phyloP scores from a whole-genome alignment of 2,888 invertebrate genomes.

The Lithophane socia region DNA sequence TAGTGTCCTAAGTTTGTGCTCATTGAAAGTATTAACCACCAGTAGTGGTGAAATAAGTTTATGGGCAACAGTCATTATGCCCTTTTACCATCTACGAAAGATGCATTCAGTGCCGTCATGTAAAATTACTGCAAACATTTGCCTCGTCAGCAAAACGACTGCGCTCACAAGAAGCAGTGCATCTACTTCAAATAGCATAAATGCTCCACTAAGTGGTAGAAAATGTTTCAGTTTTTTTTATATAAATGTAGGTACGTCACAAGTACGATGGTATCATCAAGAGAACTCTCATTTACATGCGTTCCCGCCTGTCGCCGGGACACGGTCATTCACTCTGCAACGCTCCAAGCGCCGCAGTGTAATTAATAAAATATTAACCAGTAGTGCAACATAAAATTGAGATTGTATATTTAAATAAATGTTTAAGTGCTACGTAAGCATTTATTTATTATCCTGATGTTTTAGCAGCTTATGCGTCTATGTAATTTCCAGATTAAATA shows the following conservation, averaged over 20 bases:
- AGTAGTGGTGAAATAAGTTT: too few relatives aligned
- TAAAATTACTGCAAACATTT: neutral
- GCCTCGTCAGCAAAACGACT: conserved; percentile 13
- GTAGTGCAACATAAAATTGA: conserved; percentile 48
- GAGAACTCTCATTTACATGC: conserved; percentile 70
- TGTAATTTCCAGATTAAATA: conserved; percentile 17
- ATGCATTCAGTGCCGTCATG: neutral
- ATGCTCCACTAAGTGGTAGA: conserved; percentile 43
- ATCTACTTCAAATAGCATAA: conserved; percentile 36
- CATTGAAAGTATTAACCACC: too few relatives aligned
- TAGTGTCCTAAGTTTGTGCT: too few relatives aligned
- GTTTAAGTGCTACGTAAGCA: neutral
- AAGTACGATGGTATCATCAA: conserved; percentile 59
- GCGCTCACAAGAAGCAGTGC: conserved; percentile 10
- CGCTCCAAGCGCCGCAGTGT: conserved; percentile 53
- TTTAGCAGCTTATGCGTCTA: neutral
- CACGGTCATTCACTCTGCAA: conserved; percentile 73
- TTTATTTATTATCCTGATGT: conserved; percentile 19
- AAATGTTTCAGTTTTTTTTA: conserved; percentile 35
- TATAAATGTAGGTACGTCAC: conserved; percentile 39
- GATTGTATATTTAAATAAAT: conserved; percentile 24
- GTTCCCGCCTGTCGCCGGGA: conserved; percentile 65
- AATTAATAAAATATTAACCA: conserved; percentile 63
- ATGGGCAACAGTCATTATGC: neutral
- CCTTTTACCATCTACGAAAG: neutral